phyloP scores from a whole-genome alignment of 2,113 vertebrate genomes.

The Chroicocephalus ridibundus region DNA sequence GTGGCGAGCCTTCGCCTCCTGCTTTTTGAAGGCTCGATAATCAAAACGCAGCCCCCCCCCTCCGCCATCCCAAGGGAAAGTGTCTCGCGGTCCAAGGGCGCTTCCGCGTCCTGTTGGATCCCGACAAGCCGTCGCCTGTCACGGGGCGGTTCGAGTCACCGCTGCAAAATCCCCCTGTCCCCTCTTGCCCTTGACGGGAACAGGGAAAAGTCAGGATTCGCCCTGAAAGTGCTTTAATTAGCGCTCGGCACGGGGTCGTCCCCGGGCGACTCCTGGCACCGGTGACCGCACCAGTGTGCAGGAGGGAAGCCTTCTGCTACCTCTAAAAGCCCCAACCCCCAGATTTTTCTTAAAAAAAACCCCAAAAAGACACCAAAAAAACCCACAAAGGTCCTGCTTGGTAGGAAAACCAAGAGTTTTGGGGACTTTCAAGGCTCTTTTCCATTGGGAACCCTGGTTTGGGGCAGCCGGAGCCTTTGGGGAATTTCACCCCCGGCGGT shows the following conservation, averaged over 20 bases:
- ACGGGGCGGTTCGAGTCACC: rapidly evolving
- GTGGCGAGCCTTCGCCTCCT: neutral
- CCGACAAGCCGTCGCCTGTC: rapidly evolving
- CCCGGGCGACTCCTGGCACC: neutral
- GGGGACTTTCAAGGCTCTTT: neutral
- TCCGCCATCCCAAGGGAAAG: neutral
- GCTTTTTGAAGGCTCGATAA: neutral
- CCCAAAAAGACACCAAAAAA: neutral
- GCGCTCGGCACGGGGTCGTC: rapidly evolving
- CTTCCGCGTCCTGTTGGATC: rapidly evolving
- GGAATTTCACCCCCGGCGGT: rapidly evolving
- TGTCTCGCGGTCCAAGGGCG: rapidly evolving
- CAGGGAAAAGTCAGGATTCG: neutral
- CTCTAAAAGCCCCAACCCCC: rapidly evolving
- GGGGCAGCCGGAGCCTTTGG: neutral
- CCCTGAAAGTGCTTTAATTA: rapidly evolving
- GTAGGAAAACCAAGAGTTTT: neutral
- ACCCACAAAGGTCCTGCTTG: rapidly evolving
- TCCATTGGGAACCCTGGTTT: neutral
- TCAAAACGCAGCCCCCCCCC: neutral
- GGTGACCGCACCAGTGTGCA: rapidly evolving
- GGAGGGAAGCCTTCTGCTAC: neutral
- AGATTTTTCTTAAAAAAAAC: neutral
- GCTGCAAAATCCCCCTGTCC: neutral
- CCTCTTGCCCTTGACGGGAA: neutral